These are phyloP conservation scores for Enteromius treurensis DNA, from an alignment of 2,797 vertebrate species.

Conservation along the genomic window DNA sequence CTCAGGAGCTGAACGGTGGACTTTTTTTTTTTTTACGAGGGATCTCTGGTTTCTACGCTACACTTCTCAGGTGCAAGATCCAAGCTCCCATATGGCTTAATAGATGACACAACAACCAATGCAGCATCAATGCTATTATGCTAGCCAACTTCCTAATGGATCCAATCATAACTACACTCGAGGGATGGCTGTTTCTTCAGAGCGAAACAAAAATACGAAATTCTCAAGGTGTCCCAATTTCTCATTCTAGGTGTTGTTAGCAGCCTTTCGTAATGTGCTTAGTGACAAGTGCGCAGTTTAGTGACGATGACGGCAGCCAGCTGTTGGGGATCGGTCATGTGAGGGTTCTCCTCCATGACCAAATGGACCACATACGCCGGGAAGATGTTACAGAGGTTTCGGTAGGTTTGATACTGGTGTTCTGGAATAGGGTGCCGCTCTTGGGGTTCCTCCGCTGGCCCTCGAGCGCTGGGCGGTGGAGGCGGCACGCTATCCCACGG, in stretches of 20 bases:
- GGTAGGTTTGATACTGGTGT: conserved; percentile 97
- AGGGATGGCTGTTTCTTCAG: conserved; percentile 2
- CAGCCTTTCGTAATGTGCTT: conserved; percentile 55
- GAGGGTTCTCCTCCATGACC: conserved; percentile 99
- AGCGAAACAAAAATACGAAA: not conserved
- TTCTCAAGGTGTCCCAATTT: not conserved
- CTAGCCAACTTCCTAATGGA: not conserved
- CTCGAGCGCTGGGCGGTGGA: conserved; percentile 53
- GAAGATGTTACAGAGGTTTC: conserved; percentile 99
- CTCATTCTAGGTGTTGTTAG: conserved; percentile 26
- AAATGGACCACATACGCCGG: conserved; percentile 92
- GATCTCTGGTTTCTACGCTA: not conserved
- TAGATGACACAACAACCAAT: conserved; percentile 4
- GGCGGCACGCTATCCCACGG: conserved; percentile 86
- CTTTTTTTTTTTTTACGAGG: not conserved
- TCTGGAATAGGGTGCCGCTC: conserved; percentile 92
- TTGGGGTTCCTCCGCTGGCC: conserved; percentile 79
- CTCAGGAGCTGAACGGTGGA: not conserved
- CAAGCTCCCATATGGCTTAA: conserved; percentile 23
- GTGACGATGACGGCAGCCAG: conserved; percentile 96
- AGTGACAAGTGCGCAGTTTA: conserved; percentile 88
- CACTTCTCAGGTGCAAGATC: conserved; percentile 30
- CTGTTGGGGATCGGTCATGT: conserved; percentile 95
- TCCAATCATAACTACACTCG: not conserved
- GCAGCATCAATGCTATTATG: conserved; percentile 29